These are phyloP conservation scores for Hyposoter dolosus DNA, from an alignment of 2,888 invertebrate genomes.

Conservation along the genomic window DNA sequence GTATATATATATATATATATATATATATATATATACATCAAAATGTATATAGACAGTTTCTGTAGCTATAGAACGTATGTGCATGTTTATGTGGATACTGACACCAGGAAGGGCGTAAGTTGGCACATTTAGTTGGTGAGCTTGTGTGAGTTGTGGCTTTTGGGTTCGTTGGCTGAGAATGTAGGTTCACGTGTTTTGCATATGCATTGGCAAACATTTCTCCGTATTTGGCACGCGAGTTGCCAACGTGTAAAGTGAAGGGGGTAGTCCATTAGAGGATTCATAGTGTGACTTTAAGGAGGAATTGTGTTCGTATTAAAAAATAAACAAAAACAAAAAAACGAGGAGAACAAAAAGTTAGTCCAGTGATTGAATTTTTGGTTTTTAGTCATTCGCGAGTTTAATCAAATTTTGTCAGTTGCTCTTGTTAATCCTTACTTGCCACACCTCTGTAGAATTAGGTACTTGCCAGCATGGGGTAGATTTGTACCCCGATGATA, in stretches of 20 bases:
- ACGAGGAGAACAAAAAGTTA: too few relatives aligned
- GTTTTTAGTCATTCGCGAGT: too few relatives aligned
- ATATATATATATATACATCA: constrained; percentile 26
- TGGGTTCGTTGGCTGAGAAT: neutral
- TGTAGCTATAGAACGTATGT: neutral
- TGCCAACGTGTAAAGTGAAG: constrained; percentile 41
- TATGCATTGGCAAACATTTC: neutral
- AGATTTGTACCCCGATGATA: too few relatives aligned
- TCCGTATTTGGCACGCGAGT: constrained; percentile 48
- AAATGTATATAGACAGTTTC: constrained; percentile 17
- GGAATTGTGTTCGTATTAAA: neutral
- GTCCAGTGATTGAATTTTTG: too few relatives aligned
- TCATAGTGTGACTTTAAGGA: neutral
- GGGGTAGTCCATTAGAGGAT: neutral
- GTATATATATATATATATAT: constrained; percentile 32
- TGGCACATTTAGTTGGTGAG: neutral
- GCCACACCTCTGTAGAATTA: too few relatives aligned
- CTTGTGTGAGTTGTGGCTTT: neutral
- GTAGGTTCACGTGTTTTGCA: neutral
- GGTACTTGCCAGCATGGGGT: too few relatives aligned
- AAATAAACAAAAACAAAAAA: neutral
- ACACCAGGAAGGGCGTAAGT: neutral
- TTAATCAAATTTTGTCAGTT: too few relatives aligned
- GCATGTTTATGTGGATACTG: neutral
- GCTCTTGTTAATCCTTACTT: too few relatives aligned